These are phyloP conservation scores for Phorcus lineatus DNA, from an alignment of 2,888 invertebrate genomes.

Conservation along the genomic window DNA sequence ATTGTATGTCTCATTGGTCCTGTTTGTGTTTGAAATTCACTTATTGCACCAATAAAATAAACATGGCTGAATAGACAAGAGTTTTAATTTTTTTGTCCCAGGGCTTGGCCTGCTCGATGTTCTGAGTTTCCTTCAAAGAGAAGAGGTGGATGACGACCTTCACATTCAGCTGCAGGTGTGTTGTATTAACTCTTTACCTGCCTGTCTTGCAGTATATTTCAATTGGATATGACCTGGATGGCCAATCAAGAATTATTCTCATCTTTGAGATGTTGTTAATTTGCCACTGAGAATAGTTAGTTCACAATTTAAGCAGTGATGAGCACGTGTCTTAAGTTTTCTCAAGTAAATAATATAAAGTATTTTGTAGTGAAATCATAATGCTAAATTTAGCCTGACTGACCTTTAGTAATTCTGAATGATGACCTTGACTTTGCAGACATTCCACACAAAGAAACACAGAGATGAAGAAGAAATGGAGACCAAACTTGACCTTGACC, in stretches of 20 bases:
- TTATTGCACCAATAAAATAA: too few species aligned
- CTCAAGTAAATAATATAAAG: background rate
- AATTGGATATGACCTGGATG: background rate
- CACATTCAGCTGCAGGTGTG: conserved; percentile 65
- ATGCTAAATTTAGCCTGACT: too few species aligned
- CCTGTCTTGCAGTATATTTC: too few species aligned
- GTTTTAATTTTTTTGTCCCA: conserved; percentile 27
- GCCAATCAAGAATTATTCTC: too few species aligned
- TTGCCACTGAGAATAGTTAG: too few species aligned
- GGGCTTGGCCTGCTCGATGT: conserved; percentile 63
- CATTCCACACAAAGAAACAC: conserved; percentile 64
- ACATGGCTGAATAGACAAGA: too few species aligned
- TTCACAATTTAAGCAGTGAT: too few species aligned
- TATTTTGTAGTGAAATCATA: too few species aligned
- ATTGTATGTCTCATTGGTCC: too few species aligned
- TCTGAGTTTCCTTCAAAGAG: conserved; percentile 59
- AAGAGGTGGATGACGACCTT: conserved; percentile 66
- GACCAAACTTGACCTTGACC: conserved; percentile 52
- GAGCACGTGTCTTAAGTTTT: background rate
- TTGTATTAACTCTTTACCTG: background rate
- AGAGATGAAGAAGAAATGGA: conserved; percentile 62
- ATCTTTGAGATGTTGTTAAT: too few species aligned
- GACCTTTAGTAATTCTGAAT: too few species aligned
- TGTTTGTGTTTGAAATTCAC: too few species aligned
- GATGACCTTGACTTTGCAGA: conserved; percentile 37